phyloP scores from a whole-genome alignment of 30 jellyfish, hydroid and myxozoan species.

The Aurelia sp. region DNA sequence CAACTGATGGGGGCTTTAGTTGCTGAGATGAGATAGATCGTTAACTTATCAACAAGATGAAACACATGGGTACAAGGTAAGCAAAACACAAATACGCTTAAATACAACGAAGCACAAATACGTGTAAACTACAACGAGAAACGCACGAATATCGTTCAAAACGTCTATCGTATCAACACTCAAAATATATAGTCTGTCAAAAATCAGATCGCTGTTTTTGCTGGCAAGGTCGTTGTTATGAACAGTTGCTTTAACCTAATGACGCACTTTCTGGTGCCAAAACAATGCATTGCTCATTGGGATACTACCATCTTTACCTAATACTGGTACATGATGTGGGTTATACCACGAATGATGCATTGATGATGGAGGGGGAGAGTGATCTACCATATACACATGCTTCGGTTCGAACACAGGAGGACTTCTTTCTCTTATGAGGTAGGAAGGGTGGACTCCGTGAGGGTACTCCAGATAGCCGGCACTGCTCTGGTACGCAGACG shows the following conservation, averaged over 20 bases:
- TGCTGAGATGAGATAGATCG: too few relatives aligned
- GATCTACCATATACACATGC: not conserved
- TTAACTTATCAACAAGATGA: too few relatives aligned
- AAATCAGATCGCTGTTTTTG: too few relatives aligned
- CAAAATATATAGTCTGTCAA: too few relatives aligned
- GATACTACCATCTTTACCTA: conserved; percentile 27
- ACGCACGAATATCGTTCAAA: too few relatives aligned
- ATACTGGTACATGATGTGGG: conserved; percentile 22
- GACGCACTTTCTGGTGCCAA: conserved; percentile 58
- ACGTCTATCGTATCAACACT: too few relatives aligned
- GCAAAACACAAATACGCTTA: too few relatives aligned
- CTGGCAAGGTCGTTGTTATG: too few relatives aligned
- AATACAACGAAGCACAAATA: too few relatives aligned
- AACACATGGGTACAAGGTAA: too few relatives aligned
- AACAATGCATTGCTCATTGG: conserved; percentile 4
- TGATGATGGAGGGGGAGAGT: conserved; percentile 22
- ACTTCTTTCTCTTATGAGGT: not conserved
- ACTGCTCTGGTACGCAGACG: conserved; percentile 2
- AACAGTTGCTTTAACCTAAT: not conserved
- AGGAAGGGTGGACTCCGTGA: conserved; percentile 4
- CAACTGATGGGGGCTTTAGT: too few relatives aligned
- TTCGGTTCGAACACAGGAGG: conserved; percentile 29
- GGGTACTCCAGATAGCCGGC: conserved; percentile 22
- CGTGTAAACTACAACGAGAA: too few relatives aligned
- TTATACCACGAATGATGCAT: conserved; percentile 34